These are phyloP conservation scores for Oncorhynchus keta DNA, from an alignment of 2,113 vertebrate species.

Conservation along the genomic window DNA sequence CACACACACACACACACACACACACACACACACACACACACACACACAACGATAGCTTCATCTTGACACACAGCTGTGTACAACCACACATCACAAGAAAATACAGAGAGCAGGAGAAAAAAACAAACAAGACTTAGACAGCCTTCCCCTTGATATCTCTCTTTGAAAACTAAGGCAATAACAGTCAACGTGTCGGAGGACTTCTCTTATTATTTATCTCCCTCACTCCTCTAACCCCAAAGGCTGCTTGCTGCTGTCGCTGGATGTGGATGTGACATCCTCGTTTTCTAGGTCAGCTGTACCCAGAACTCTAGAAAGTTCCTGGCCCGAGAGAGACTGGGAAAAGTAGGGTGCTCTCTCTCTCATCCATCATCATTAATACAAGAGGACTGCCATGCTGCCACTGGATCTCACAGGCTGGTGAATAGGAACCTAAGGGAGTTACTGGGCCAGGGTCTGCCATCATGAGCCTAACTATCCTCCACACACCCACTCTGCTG, in stretches of 20 bases:
- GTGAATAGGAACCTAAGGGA: neutral
- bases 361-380: constrained; percentile 46
- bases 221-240: neutral
- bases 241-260: neutral
- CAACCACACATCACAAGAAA: neutral
- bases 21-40: neutral
- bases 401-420: constrained; percentile 14
- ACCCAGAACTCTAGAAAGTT: constrained; percentile 2
- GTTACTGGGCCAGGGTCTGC: neutral
- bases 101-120: neutral
- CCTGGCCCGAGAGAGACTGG: constrained; percentile 20
- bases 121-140: neutral
- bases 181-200: neutral
- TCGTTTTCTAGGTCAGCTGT: constrained; percentile 8
- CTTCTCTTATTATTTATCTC: neutral
- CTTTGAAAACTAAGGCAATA: neutral
- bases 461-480: neutral
- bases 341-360: constrained; percentile 17
- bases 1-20: neutral
- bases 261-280: neutral
- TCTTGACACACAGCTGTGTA: neutral
- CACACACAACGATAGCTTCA: neutral
- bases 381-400: constrained; percentile 22
- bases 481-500: neutral
- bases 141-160: neutral